phyloP scores from a whole-genome alignment of 2,797 vertebrate genomes.

The Hafferia zeledoni region DNA sequence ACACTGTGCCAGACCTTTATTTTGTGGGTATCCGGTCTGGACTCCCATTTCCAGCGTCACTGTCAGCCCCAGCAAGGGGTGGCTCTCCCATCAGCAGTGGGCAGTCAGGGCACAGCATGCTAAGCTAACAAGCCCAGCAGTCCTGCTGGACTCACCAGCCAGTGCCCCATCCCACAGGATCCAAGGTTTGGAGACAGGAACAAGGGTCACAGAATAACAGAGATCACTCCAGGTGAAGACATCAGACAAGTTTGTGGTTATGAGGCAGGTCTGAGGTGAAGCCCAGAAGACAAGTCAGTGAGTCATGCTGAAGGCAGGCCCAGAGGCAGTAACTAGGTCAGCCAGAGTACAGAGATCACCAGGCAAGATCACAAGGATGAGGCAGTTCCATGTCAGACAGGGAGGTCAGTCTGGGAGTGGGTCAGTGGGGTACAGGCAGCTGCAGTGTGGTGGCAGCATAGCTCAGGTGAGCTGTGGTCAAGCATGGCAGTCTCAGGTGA shows the following conservation, averaged over 20 bases:
- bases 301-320: background rate
- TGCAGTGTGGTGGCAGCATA: background rate
- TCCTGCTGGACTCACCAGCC: rapidly evolving
- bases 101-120: background rate
- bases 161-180: rapidly evolving
- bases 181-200: background rate
- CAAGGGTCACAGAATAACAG: background rate
- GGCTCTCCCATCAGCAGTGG: background rate
- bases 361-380: background rate
- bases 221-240: background rate
- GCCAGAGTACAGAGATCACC: background rate
- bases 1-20: background rate
- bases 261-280: background rate
- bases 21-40: slow-evolving; percentile 38
- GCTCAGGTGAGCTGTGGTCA: background rate
- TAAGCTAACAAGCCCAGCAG: background rate
- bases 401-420: background rate
- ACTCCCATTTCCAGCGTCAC: slow-evolving; percentile 4
- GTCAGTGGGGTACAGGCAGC: background rate
- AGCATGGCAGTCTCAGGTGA: background rate
- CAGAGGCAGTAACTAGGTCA: background rate
- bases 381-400: background rate
- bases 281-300: background rate
- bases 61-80: background rate
- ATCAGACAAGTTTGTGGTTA: background rate